Evolutionary conservation across 2,888 invertebrate genomes (phyloP).

Genomic region (Tigriopus californicus): DNA sequence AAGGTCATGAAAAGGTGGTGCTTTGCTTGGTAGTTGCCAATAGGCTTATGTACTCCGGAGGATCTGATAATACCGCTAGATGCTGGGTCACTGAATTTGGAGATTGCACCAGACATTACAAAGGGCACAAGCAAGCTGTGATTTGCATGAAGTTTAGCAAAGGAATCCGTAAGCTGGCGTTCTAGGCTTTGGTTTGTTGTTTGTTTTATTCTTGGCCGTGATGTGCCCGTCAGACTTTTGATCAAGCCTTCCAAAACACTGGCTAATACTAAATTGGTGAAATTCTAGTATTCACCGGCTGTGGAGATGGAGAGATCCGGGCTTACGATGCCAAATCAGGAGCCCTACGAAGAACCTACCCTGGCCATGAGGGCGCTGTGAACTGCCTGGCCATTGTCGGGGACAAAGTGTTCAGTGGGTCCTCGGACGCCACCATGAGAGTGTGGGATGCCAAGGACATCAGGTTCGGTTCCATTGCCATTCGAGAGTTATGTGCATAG

Average conservation of each 20-base stretch:
- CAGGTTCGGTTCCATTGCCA: too few relatives aligned
- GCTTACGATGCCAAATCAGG: slow-evolving; percentile 31
- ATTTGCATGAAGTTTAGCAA: slow-evolving; percentile 29
- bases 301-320: slow-evolving; percentile 28
- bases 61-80: slow-evolving; percentile 31
- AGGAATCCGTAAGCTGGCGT: slow-evolving; percentile 28
- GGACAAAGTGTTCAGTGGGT: slow-evolving; percentile 29
- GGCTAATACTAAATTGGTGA: not conserved
- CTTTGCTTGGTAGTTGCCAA: slow-evolving; percentile 27
- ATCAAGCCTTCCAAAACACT: not conserved
- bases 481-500: not conserved
- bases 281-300: slow-evolving; percentile 29
- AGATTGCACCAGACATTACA: slow-evolving; percentile 31
- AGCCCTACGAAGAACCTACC: slow-evolving; percentile 25
- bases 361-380: slow-evolving; percentile 28
- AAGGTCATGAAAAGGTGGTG: slow-evolving; percentile 18
- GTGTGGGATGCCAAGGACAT: slow-evolving; percentile 15
- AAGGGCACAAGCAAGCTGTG: slow-evolving; percentile 31
- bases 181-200: too few relatives aligned
- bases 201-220: too few relatives aligned
- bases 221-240: too few relatives aligned
- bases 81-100: slow-evolving; percentile 36
- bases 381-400: slow-evolving; percentile 28
- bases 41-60: slow-evolving; percentile 32
- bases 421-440: slow-evolving; percentile 26